Percentiles rank a stretch among this genome's conserved stretches.
phyloP scores from a whole-genome alignment of 2,113 vertebrate species.

The Halichoerus grypus region DNA sequence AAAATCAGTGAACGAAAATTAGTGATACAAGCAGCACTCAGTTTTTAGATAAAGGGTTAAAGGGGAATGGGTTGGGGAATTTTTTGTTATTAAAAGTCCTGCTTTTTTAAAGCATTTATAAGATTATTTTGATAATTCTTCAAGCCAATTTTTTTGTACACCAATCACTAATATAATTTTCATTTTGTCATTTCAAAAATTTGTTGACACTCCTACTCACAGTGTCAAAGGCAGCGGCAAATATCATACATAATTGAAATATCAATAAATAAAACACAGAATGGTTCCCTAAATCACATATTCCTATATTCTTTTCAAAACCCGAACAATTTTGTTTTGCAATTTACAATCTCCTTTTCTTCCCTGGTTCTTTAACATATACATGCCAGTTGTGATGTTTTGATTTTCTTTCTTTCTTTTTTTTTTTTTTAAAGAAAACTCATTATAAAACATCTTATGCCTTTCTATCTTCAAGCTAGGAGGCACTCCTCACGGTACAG shows the following conservation, averaged over 20 bases:
- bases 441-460: slow-evolving; percentile 17
- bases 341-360: not conserved
- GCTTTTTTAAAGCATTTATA: not conserved
- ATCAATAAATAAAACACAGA: not conserved
- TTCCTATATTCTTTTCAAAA: not conserved
- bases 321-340: not conserved
- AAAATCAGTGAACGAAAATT: not conserved
- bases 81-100: not conserved
- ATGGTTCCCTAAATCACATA: not conserved
- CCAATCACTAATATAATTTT: not conserved
- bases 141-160: not conserved
- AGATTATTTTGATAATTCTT: not conserved
- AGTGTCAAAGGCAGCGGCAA: not conserved
- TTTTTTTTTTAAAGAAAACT: not conserved
- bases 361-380: not conserved
- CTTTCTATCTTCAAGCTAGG: not conserved
- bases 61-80: not conserved
- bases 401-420: not conserved
- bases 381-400: slow-evolving; percentile 50
- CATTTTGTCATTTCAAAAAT: not conserved
- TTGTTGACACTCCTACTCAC: not conserved
- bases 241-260: not conserved
- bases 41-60: not conserved
- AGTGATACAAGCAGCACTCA: not conserved
- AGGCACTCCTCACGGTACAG: not conserved